These are phyloP conservation scores for Sinonovacula constricta DNA, from an alignment of 1,140 invertebrate genomes.

Conservation along the genomic window DNA sequence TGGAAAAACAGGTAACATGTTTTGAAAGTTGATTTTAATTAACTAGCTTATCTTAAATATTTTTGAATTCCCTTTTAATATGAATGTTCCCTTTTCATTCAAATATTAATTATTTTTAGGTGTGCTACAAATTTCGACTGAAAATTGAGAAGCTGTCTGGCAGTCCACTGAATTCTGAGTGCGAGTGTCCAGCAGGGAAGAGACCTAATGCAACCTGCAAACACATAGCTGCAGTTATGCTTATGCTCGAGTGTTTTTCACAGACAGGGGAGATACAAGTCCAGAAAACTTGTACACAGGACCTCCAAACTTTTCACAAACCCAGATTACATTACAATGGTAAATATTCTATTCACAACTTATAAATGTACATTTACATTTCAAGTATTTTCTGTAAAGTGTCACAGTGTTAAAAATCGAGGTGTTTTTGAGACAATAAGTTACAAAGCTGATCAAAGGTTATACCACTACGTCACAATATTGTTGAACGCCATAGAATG, in stretches of 20 bases:
- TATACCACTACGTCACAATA: too few relatives aligned
- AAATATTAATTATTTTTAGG: too few relatives aligned
- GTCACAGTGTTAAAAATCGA: slow-evolving; percentile 8
- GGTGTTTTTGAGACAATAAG: not conserved
- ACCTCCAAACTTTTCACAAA: slow-evolving; percentile 37
- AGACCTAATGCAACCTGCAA: slow-evolving; percentile 42
- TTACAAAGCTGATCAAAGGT: not conserved
- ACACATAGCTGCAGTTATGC: slow-evolving; percentile 36
- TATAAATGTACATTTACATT: slow-evolving; percentile 2
- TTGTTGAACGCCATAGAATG: too few relatives aligned
- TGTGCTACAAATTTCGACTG: not conserved
- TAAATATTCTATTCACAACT: slow-evolving; percentile 3
- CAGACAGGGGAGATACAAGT: not conserved
- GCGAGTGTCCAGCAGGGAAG: slow-evolving; percentile 1
- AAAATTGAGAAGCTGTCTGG: not conserved
- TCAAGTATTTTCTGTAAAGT: slow-evolving; percentile 9
- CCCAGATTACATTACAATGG: slow-evolving; percentile 12
- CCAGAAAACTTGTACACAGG: slow-evolving; percentile 20
- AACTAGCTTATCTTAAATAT: too few relatives aligned
- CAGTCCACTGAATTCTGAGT: not conserved
- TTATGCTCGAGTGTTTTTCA: slow-evolving; percentile 32
- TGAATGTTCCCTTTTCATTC: too few relatives aligned
- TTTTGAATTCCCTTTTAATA: too few relatives aligned
- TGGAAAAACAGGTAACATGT: not conserved
- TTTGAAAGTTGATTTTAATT: too few relatives aligned